These are phyloP conservation scores for Dasypogon diadema DNA, from an alignment of 2,888 invertebrate species.

Conservation along the genomic window DNA sequence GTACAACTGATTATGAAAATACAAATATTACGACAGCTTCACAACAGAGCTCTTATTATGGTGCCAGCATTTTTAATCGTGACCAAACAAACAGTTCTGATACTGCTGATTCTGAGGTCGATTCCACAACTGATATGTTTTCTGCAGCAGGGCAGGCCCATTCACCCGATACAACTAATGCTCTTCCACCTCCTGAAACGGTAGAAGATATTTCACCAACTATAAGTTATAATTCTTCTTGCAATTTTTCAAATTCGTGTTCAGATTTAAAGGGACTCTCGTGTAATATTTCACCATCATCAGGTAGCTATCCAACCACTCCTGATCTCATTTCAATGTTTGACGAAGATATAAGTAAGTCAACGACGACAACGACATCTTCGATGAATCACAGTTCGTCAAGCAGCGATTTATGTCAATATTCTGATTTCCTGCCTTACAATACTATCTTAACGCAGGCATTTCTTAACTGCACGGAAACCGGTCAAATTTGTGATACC, in stretches of 20 bases:
- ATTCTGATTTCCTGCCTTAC: constrained; percentile 58
- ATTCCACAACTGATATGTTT: constrained; percentile 58
- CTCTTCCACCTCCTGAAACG: neutral
- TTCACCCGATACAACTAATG: constrained; percentile 12
- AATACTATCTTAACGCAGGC: constrained; percentile 59
- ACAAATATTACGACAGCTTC: neutral
- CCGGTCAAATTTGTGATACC: constrained; percentile 56
- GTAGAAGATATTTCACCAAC: constrained; percentile 54
- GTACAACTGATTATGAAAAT: constrained; percentile 59
- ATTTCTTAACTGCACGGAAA: constrained; percentile 59
- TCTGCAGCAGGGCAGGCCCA: neutral
- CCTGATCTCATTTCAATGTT: constrained; percentile 60
- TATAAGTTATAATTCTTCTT: constrained; percentile 24
- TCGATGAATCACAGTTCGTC: constrained; percentile 42
- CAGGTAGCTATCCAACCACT: constrained; percentile 54
- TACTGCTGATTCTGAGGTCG: constrained; percentile 59
- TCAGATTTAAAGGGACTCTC: constrained; percentile 18
- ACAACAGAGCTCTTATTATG: constrained; percentile 21
- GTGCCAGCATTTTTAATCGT: neutral
- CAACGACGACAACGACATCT: constrained; percentile 53
- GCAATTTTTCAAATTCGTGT: constrained; percentile 22
- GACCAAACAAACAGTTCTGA: constrained; percentile 56
- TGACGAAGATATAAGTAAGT: constrained; percentile 59
- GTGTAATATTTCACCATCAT: constrained; percentile 21
- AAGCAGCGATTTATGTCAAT: constrained; percentile 57